Evolutionary conservation across 2,797 vertebrate species (phyloP), one percentile per base, ranked within the genome.

Genomic region (Myotis myotis): DNA sequence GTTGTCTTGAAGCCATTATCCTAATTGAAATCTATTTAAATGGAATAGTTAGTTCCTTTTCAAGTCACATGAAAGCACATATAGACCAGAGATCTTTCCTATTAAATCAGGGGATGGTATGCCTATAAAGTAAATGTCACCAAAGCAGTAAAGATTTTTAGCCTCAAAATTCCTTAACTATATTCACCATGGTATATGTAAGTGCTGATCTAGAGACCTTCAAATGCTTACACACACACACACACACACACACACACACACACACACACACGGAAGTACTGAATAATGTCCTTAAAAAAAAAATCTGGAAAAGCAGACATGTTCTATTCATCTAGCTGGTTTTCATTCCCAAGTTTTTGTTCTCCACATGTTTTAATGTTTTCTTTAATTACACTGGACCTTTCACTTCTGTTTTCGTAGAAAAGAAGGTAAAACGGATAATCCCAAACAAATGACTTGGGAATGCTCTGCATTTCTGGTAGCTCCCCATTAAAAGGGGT

Each of bases 1-100:
- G 49, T n/a, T 87, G 51, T 82, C 86, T 93, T 51, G 64, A 89
- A 75, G 36, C 33, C 78, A 92, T 78, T 94, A 95, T 91, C 95
- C 70, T 96, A 95, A 96, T 0, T 96, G 80, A 87, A 91, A 94
- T 84, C 93, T 94, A 78, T 15, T 89, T 82, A 83, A 93, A 83
- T 74, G 76, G 75, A 92, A 53, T 15, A 88, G 72, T 93, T 89
- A 79, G 76, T 41, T 96, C 60, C 62, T 74, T 94, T 84, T 87
- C 72, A 84, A 90, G 83, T 85, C 72, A 71, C 71, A 97, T 25
- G 62, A 90, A 96, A 94, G 81, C 23, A 68, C 74, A 82, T 66
- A 85, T 0, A 86, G 60, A 83, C 30, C 70, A 86, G 70, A 91
- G 11, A 81, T 16, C 75, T 41, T 64, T 81, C 71, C 66, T 79